Evolutionary conservation across 1,140 invertebrate species (phyloP), one percentile per base, ranked within the genome.

Genomic region (Brachionus rubens): DNA sequence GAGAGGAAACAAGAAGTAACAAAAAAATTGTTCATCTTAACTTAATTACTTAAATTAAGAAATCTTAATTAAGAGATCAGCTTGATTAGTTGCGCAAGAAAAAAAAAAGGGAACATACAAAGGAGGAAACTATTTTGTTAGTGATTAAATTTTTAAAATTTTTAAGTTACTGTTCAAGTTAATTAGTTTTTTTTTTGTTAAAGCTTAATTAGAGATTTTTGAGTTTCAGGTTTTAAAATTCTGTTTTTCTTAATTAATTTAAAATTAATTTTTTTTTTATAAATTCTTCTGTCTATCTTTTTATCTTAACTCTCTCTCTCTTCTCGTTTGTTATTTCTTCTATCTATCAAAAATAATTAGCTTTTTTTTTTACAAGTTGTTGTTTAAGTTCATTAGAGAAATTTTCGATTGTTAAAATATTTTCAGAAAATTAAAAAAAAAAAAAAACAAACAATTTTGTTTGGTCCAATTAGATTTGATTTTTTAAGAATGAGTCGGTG

Each of bases 231-330:
- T 59, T 59, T 19, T 36, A 59, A n/a, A n/a, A 59, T 59, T 59
- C 33, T 59, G 54, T 19, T 59, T 59, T 59, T 40, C 36, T 14
- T 33, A n/a, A 36, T 33, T 40, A 16, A 59, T 36, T 59, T 59
- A 59, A 33, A 59, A 16, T 59, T 59, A 59, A 59, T n/a, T n/a
- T n/a, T n/a, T n/a, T 54, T 54, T 33, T 54, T 54, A 54, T 59
- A 59, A 59, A 59, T 59, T 59, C 54, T 59, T 59, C 54, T 59
- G 54, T 59, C 54, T 59, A 59, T 59, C 54, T 65, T 43, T 65
- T 65, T 65, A 43, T 65, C 40, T 65, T 65, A 24, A 41, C 43
- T 65, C 26, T 54, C 19, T 65, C 43, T 24, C 41, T 65, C 24
- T 65, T 24, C 43, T 19, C 24, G 43, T 65, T 24, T 21, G 26